These are phyloP conservation scores for Abscondita cerata DNA, from an alignment of 2,888 invertebrate genomes.

Conservation along the genomic window DNA sequence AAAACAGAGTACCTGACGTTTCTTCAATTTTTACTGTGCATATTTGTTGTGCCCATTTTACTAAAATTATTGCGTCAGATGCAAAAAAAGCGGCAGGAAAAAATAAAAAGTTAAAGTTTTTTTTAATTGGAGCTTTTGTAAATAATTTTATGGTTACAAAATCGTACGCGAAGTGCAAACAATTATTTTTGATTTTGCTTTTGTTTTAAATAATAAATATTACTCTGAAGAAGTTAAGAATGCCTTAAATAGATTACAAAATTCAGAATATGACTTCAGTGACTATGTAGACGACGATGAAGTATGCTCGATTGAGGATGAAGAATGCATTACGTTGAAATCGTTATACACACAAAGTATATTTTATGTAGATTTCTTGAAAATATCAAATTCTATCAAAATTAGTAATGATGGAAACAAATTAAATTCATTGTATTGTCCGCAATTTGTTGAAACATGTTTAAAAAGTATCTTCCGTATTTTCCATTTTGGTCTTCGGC, in stretches of 20 bases:
- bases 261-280: too few relatives aligned
- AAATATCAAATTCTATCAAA: background rate
- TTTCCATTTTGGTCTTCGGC: background rate
- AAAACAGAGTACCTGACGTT: background rate
- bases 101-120: conserved; percentile 1
- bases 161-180: too few relatives aligned
- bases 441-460: background rate
- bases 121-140: background rate
- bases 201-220: too few relatives aligned
- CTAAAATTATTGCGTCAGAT: conserved; percentile 1
- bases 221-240: too few relatives aligned
- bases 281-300: too few relatives aligned
- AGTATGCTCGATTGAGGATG: background rate
- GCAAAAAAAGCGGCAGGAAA: conserved; percentile 6
- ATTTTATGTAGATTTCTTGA: background rate
- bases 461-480: conserved; percentile 1
- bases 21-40: background rate
- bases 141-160: too few relatives aligned
- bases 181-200: too few relatives aligned
- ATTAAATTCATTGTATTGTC: conserved; percentile 1
- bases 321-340: background rate
- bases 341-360: background rate
- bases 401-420: background rate
- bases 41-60: conserved; percentile 12
- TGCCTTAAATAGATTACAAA: too few relatives aligned